Percentiles rank a stretch among this genome's conserved stretches.
phyloP scores from a whole-genome alignment of 2,113 vertebrate species.

The Ardeotis arabs region DNA sequence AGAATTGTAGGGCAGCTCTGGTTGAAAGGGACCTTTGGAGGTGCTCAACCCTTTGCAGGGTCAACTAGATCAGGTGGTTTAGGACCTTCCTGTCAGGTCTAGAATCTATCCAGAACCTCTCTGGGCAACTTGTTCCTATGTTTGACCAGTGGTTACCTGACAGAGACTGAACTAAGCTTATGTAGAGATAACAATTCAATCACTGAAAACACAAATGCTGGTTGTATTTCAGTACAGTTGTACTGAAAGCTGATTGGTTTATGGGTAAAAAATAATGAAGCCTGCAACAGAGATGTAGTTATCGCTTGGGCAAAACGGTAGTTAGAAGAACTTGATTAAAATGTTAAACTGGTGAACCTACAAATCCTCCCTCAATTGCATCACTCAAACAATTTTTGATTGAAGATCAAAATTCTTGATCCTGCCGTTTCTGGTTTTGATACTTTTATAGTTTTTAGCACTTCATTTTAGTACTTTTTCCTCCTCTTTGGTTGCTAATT shows the following conservation, averaged over 20 bases:
- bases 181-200: neutral
- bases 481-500: neutral
- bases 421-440: neutral
- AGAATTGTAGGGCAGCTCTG: neutral
- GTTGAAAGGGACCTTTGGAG: neutral
- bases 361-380: neutral
- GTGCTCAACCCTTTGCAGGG: neutral
- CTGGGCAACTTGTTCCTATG: neutral
- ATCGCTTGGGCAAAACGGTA: neutral
- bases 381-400: neutral
- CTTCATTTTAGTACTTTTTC: neutral
- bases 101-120: neutral
- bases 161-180: neutral
- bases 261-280: neutral
- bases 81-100: neutral
- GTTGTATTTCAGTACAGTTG: neutral
- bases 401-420: neutral
- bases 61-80: neutral
- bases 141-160: neutral
- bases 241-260: neutral
- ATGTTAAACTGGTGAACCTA: neutral
- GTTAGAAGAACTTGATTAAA: neutral
- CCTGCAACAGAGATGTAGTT: neutral
- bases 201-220: too few relatives aligned
- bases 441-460: neutral